Base-by-base conservation (phyloP, 2,113 vertebrate species). In the Bostrychus sinensis region DNA sequence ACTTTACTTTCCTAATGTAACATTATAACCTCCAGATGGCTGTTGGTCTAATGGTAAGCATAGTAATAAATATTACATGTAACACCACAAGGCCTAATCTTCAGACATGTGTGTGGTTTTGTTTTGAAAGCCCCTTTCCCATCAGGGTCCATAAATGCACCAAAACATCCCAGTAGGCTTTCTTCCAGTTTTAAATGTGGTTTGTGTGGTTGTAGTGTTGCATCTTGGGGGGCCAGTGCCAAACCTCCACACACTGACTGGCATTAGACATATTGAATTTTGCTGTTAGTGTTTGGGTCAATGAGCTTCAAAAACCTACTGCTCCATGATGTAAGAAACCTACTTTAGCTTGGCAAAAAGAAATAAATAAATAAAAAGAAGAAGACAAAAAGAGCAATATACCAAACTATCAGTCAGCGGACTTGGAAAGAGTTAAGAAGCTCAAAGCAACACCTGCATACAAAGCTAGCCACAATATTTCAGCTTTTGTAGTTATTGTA, bases 1-100 rank as follows among this genome's bases (percentile, higher is more conserved):
- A 30, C 38, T 37, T 32, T 3, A 30, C 19, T 57, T n/a, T n/a
- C 16, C 8, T 64, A 16, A n/a, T 65, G 13, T 45, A 17, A 59
- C 0, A 9, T 11, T 7, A 58, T 36, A 46, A 42, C 19, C 53
- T 20, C 57, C 17, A 54, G 37, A 25, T 63, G 22, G 19, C n/a
- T 62, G n/a, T 38, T 12, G 39, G 42, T 53, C 19, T 6, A 25
- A 20, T 13, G 9, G 23, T 9, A 45, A 8, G 17, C 17, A 38
- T 16, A 46, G 37, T 39, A 39, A 16, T 39, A 14, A 2, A 4
- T 39, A 39, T 45, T 23, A 23, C 20, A 46, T 50, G 22, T 26
- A 28, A 17, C 16, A 39, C 2, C 48, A 25, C 23, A 50, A 22
- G 28, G 26, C 16, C 28, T 10, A 30, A 50, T 17, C 14, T 14